phyloP scores from a whole-genome alignment of 2,888 invertebrate genomes.

The Leptopilina syphax region DNA sequence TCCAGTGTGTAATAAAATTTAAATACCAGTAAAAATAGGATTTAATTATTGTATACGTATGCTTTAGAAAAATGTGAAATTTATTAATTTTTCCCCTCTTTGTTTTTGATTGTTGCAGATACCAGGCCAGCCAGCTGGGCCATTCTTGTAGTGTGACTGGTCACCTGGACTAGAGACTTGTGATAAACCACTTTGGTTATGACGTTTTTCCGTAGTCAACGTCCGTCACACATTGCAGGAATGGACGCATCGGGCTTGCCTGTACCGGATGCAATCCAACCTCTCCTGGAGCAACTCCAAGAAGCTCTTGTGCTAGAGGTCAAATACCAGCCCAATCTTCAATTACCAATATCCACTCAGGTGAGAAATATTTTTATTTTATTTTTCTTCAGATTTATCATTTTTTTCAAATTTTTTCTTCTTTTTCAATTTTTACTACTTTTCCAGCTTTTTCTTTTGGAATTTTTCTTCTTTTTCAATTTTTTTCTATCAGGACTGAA shows the following conservation, averaged over 20 bases:
- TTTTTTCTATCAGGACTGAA: too few species aligned
- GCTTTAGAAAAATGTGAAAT: not conserved
- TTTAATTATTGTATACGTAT: not conserved
- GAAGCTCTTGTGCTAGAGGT: slow-evolving; percentile 84
- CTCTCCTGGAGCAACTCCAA: slow-evolving; percentile 78
- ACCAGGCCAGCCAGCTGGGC: slow-evolving; percentile 75
- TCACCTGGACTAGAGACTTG: slow-evolving; percentile 63
- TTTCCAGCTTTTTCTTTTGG: too few species aligned
- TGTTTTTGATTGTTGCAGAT: slow-evolving; percentile 65
- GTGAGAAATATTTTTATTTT: slow-evolving; percentile 74
- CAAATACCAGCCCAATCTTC: slow-evolving; percentile 84
- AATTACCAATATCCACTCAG: slow-evolving; percentile 82
- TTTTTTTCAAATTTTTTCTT: too few species aligned
- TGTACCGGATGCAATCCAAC: slow-evolving; percentile 76
- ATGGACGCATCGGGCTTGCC: slow-evolving; percentile 76
- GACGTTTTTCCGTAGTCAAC: slow-evolving; percentile 58
- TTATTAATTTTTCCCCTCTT: slow-evolving; percentile 26
- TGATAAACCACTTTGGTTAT: slow-evolving; percentile 54
- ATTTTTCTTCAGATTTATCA: too few species aligned
- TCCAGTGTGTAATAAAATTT: not conserved
- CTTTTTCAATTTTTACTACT: too few species aligned
- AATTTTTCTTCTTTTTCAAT: too few species aligned
- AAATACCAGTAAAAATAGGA: too few species aligned
- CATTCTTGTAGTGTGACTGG: slow-evolving; percentile 75
- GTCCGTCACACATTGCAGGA: slow-evolving; percentile 73